These are phyloP conservation scores for Drosophila rhopaloa DNA, from an alignment of 1,140 invertebrate species.

Conservation along the genomic window DNA sequence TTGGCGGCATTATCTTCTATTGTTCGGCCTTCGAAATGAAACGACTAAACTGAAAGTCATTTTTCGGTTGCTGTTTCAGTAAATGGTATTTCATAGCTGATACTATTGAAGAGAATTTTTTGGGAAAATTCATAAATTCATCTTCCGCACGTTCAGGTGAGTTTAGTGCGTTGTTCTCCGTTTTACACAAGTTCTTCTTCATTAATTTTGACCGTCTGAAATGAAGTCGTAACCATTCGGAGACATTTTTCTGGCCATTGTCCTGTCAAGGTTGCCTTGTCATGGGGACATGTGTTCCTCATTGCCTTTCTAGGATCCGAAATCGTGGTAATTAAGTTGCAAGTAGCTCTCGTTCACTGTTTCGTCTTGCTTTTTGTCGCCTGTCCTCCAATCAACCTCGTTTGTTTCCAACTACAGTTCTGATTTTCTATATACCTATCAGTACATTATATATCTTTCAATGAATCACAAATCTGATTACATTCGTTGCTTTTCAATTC, in stretches of 20 bases:
- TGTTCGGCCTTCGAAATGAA: slow-evolving; percentile 30
- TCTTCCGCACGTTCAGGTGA: slow-evolving; percentile 41
- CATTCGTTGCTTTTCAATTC: slow-evolving; percentile 69
- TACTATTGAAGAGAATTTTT: slow-evolving; percentile 3
- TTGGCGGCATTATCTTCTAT: slow-evolving; percentile 65
- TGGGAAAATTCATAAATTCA: slow-evolving; percentile 17
- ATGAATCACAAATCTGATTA: slow-evolving; percentile 75
- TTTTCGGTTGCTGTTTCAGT: slow-evolving; percentile 49
- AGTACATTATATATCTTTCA: slow-evolving; percentile 4
- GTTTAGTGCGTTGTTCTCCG: slow-evolving; percentile 18
- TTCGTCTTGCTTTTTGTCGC: slow-evolving; percentile 35
- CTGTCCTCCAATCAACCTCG: slow-evolving; percentile 33
- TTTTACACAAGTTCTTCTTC: slow-evolving; percentile 21
- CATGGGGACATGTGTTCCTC: slow-evolving; percentile 35
- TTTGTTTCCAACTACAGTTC: slow-evolving; percentile 29
- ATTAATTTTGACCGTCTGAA: slow-evolving; percentile 28
- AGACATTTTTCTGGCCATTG: slow-evolving; percentile 31
- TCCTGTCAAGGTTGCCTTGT: slow-evolving; percentile 41
- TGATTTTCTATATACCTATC: slow-evolving; percentile 17
- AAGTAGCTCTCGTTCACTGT: slow-evolving; percentile 17
- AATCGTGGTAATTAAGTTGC: slow-evolving; percentile 45
- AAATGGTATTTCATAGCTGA: slow-evolving; percentile 52
- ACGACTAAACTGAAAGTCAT: slow-evolving; percentile 81
- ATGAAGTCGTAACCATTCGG: slow-evolving; percentile 33
- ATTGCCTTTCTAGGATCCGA: slow-evolving; percentile 17